These are phyloP conservation scores for Meles meles DNA, from an alignment of 2,113 vertebrate genomes.

Conservation along the genomic window DNA sequence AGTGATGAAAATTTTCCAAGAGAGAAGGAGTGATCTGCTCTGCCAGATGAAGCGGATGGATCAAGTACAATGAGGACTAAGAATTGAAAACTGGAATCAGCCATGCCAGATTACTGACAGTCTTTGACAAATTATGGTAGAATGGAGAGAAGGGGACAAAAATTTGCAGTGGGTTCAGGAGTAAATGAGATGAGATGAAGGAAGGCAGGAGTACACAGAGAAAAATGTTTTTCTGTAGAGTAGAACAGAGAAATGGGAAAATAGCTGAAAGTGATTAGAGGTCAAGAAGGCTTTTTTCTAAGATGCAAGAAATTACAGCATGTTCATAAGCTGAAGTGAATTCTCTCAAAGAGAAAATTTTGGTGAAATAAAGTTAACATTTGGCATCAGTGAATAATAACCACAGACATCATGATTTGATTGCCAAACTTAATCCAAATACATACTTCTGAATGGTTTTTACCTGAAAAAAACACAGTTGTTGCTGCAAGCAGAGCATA, in stretches of 20 bases:
- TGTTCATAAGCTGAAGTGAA: neutral
- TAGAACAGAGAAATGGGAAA: neutral
- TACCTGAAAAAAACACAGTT: conserved; percentile 94
- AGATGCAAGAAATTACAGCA: neutral
- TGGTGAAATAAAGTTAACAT: neutral
- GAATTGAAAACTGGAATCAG: neutral
- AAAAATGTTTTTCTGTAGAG: neutral
- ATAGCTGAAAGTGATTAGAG: neutral
- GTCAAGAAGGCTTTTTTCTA: neutral
- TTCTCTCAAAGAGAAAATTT: neutral
- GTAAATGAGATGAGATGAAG: neutral
- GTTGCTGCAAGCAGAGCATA: conserved; percentile 93
- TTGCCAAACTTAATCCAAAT: neutral
- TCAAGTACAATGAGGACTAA: neutral
- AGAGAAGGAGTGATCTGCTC: neutral
- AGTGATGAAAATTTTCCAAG: neutral
- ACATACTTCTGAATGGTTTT: neutral
- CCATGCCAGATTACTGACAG: neutral
- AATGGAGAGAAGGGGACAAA: neutral
- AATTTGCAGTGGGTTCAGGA: neutral
- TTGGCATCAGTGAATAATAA: neutral
- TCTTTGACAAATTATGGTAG: neutral
- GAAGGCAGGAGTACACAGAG: neutral
- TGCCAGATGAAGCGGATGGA: neutral
- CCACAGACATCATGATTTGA: neutral